Evolutionary conservation across 2,888 invertebrate genomes (phyloP).

Genomic region (Mimumesa dahlbomi): DNA sequence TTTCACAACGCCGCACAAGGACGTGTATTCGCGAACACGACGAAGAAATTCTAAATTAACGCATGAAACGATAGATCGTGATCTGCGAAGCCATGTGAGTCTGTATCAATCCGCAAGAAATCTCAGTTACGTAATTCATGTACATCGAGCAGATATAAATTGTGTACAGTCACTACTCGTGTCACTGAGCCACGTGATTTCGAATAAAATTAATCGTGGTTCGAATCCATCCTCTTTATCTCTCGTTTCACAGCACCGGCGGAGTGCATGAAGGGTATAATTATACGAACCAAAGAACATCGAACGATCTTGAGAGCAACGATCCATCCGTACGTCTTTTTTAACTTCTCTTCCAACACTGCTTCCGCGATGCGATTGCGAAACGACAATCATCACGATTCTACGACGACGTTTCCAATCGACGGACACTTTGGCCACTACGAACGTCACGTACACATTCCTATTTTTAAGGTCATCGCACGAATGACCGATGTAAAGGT

Average conservation of each 20-base stretch:
- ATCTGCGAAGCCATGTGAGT: too few relatives aligned
- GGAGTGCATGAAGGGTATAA: constrained; percentile 33
- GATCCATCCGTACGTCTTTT: constrained; percentile 31
- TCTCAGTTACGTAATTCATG: too few relatives aligned
- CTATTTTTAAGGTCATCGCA: not conserved
- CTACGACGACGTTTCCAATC: constrained; percentile 1
- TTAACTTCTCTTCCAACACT: constrained; percentile 26
- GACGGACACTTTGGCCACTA: constrained; percentile 34
- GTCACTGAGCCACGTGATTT: constrained; percentile 44
- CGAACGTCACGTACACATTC: constrained; percentile 42
- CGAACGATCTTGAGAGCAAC: constrained; percentile 40
- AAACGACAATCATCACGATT: constrained; percentile 27
- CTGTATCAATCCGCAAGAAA: too few relatives aligned
- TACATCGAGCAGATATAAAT: too few relatives aligned
- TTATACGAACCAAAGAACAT: constrained; percentile 60
- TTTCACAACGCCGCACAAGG: too few relatives aligned
- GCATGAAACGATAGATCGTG: too few relatives aligned
- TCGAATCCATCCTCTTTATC: constrained; percentile 9
- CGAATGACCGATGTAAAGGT: constrained; percentile 11
- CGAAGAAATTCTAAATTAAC: too few relatives aligned
- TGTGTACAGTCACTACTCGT: constrained; percentile 20
- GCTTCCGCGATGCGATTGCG: constrained; percentile 25
- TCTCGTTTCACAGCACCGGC: constrained; percentile 23
- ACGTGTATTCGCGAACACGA: too few relatives aligned
- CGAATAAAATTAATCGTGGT: constrained; percentile 27